Conservation (phyloP, 2,888 invertebrate species). For the Physocephala rufipes region DNA sequence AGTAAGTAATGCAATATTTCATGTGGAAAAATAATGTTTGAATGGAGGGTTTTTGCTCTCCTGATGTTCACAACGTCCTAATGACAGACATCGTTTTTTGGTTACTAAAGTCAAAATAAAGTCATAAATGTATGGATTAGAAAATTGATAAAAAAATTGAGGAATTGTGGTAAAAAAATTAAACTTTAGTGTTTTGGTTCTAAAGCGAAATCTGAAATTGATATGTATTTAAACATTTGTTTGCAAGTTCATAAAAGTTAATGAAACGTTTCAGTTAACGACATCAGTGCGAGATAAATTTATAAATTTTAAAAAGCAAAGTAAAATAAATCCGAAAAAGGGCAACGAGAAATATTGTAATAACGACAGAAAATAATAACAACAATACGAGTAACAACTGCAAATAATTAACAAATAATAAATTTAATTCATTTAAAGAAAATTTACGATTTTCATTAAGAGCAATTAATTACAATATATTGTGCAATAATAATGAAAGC, state of each 20-base stretch:
- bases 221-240: background rate
- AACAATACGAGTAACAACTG: background rate
- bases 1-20: background rate
- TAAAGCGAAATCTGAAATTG: background rate
- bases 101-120: no score
- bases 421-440: background rate
- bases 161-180: no score
- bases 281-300: background rate
- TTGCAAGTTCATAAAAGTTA: constrained; percentile 7
- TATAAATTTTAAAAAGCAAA: no score
- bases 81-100: background rate
- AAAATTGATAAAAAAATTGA: no score
- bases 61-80: background rate
- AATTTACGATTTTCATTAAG: constrained; percentile 13
- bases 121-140: no score
- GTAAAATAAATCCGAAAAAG: background rate
- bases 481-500: background rate
- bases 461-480: constrained; percentile 6
- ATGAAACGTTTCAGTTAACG: constrained; percentile 1
- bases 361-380: background rate
- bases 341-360: background rate
- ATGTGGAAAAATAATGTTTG: background rate
- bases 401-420: constrained; percentile 12
- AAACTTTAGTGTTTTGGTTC: no score
- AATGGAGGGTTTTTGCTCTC: background rate